Base-by-base conservation (phyloP, 1,140 invertebrate species). In the Drosophila parvula region DNA sequence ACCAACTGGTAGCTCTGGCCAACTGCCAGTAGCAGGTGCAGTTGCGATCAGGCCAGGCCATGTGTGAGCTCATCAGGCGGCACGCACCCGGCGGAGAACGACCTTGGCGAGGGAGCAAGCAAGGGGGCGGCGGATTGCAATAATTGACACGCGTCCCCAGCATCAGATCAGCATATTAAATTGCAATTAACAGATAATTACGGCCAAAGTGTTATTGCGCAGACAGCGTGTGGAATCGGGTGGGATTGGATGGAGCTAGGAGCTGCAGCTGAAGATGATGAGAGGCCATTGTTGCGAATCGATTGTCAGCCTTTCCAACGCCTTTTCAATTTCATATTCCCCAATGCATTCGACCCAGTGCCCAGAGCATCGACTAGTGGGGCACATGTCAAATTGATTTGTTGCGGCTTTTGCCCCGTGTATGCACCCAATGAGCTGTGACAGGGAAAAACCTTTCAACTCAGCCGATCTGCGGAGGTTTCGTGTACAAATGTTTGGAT, bases 311-410 rank as follows among this genome's bases (percentile, higher is more conserved):
- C 50, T 68, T 65, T 73, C 27, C 43, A 59, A 59, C 43, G 44
- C 18, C 27, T 41, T 43, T 36, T 45, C 22, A 5, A 28, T 28
- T 40, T n/a, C 8, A 28, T 59, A 59, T 18, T 55, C 41, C 57
- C n/a, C 59, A 70, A 56, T 51, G 43, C 57, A 68, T 63, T 71
- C 53, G 58, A 41, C 27, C 36, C 50, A 62, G 58, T 85, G 73
- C 62, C 44, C 78, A 60, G 57, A 41, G 71, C 47, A 50, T 18
- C 28, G 59, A 9, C 53, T 48, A 47, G 45, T 62, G 57, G 47
- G 50, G 71, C 79, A 83, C 70, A 78, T 84, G 80, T 89, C 84
- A 89, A 81, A 89, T 84, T 71, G 80, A 88, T 89, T 88, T 89
- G 80, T 32, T 70, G 69, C 74, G 74, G 65, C 63, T 71, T 83